These are phyloP conservation scores for Zoanthus gigantus DNA, from an alignment of 92 coral and sea anemone species.

Conservation along the genomic window DNA sequence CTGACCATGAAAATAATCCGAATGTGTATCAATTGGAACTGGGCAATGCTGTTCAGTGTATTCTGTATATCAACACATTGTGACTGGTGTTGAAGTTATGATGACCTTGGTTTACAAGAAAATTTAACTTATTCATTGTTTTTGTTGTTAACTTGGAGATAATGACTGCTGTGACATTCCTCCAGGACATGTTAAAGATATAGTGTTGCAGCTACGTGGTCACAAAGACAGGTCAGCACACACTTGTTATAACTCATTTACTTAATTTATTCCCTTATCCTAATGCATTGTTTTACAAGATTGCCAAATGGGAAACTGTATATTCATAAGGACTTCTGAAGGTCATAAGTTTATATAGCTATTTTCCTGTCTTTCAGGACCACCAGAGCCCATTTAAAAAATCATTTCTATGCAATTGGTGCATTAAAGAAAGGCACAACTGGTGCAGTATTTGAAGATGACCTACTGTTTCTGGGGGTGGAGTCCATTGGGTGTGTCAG, in stretches of 20 bases:
- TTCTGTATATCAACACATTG: slow-evolving; percentile 15
- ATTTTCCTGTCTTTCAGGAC: slow-evolving; percentile 43
- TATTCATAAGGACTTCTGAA: background rate
- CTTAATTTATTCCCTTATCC: slow-evolving; percentile 11
- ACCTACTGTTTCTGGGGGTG: slow-evolving; percentile 45
- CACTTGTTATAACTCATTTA: slow-evolving; percentile 13
- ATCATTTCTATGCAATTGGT: slow-evolving; percentile 56
- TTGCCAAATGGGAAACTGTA: background rate
- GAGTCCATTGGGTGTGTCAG: slow-evolving; percentile 42
- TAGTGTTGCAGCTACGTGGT: slow-evolving; percentile 14
- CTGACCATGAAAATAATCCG: background rate
- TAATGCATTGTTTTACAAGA: slow-evolving; percentile 7
- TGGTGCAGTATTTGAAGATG: slow-evolving; percentile 41
- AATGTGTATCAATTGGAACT: background rate
- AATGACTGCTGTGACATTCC: slow-evolving; percentile 29
- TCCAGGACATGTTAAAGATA: slow-evolving; percentile 9
- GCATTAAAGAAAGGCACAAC: slow-evolving; percentile 51
- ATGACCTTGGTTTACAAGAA: background rate
- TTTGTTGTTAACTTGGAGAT: slow-evolving; percentile 14
- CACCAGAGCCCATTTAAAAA: slow-evolving; percentile 56
- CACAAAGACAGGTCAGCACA: slow-evolving; percentile 15
- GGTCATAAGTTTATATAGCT: slow-evolving; percentile 4
- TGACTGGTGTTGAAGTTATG: background rate
- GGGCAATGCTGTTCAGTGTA: slow-evolving; percentile 16
- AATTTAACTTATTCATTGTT: background rate